A percentile compares a stretch with the other conserved stretches of the same genome.
phyloP scores from a whole-genome alignment of 2,888 invertebrate species.

The Bruchidius siliquastri region DNA sequence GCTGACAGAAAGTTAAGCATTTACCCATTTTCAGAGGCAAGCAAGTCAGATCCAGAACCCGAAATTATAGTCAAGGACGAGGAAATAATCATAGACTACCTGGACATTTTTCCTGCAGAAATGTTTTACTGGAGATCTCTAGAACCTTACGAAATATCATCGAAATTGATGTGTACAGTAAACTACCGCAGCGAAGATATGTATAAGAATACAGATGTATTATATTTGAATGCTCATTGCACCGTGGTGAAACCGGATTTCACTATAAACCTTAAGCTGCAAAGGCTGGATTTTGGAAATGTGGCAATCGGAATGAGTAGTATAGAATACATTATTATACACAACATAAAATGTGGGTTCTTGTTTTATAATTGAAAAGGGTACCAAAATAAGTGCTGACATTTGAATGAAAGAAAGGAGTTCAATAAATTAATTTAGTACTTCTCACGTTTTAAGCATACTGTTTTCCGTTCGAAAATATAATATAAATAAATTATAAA shows the following conservation, averaged over 20 bases:
- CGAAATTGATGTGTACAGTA: slow-evolving; percentile 23
- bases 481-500: too few relatives aligned
- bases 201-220: slow-evolving; percentile 16
- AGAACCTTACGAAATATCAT: slow-evolving; percentile 22
- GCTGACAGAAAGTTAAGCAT: too few relatives aligned
- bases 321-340: slow-evolving; percentile 20
- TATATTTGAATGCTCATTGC: slow-evolving; percentile 22
- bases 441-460: too few relatives aligned
- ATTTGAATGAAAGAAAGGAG: too few relatives aligned
- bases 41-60: background rate
- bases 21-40: background rate
- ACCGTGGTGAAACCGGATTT: slow-evolving; percentile 27
- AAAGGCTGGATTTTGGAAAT: slow-evolving; percentile 28
- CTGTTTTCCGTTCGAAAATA: too few relatives aligned
- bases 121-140: slow-evolving; percentile 30
- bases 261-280: slow-evolving; percentile 23
- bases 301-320: slow-evolving; percentile 22
- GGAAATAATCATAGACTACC: slow-evolving; percentile 18
- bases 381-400: too few relatives aligned
- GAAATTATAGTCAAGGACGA: background rate
- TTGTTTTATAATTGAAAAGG: too few relatives aligned
- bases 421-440: too few relatives aligned
- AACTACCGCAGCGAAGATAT: slow-evolving; percentile 19
- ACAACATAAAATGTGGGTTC: slow-evolving; percentile 27
- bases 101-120: slow-evolving; percentile 29